phyloP scores from a whole-genome alignment of 2,888 invertebrate species.

The Dicroscelio sp. region DNA sequence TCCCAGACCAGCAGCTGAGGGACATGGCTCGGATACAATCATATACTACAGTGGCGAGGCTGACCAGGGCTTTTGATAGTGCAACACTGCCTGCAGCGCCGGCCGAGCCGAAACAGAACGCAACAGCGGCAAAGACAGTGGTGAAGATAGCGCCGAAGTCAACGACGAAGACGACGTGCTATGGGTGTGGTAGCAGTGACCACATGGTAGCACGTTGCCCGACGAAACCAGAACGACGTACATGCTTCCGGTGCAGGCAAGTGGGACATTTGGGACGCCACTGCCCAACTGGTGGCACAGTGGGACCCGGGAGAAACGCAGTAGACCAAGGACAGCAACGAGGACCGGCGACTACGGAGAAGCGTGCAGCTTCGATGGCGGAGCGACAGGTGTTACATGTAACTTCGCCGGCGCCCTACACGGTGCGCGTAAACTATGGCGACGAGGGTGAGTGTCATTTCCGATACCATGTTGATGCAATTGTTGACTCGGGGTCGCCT shows the following conservation, averaged over 20 bases:
- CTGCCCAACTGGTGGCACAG: background rate
- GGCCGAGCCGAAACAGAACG: background rate
- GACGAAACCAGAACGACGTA: background rate
- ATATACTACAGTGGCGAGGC: background rate
- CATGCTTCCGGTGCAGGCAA: background rate
- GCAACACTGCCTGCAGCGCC: background rate
- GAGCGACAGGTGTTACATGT: background rate
- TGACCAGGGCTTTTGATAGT: background rate
- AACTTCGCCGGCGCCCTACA: background rate
- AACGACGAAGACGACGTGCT: background rate
- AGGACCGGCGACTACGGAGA: background rate
- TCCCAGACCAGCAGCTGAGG: background rate
- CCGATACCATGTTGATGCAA: background rate
- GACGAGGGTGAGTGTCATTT: conserved; percentile 1
- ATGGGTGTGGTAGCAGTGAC: background rate
- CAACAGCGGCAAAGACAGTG: background rate
- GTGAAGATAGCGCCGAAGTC: background rate
- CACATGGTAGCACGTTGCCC: background rate
- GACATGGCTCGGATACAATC: background rate
- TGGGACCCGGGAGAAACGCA: background rate
- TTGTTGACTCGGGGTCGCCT: conserved; percentile 7
- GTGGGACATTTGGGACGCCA: background rate
- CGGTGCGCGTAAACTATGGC: background rate
- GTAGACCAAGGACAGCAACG: background rate
- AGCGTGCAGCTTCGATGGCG: background rate